These are phyloP conservation scores for Dicycla oo DNA, from an alignment of 2,888 invertebrate genomes.

Conservation along the genomic window DNA sequence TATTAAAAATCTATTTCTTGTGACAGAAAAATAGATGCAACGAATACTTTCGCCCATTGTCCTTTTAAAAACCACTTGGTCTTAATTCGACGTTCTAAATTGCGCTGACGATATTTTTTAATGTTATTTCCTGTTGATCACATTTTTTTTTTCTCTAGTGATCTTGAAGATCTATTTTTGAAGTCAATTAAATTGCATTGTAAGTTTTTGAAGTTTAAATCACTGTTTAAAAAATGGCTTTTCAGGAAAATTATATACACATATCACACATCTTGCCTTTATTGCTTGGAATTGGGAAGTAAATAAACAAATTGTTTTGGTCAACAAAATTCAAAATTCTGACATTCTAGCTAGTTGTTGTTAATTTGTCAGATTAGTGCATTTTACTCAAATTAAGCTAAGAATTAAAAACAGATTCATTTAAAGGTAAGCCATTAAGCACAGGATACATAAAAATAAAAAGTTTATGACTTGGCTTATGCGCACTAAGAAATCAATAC, in stretches of 20 bases:
- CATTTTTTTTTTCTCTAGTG: too few species aligned
- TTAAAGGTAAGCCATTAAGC: not conserved
- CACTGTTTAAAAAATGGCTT: not conserved
- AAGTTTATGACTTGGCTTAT: not conserved
- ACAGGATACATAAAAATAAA: too few species aligned
- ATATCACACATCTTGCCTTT: not conserved
- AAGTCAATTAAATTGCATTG: not conserved
- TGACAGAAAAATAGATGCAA: not conserved
- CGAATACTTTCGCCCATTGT: not conserved
- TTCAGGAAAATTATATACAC: not conserved
- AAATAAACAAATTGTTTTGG: too few species aligned
- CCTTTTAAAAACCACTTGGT: not conserved
- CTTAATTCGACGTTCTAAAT: not conserved
- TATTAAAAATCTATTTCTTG: too few species aligned
- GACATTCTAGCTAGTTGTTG: not conserved
- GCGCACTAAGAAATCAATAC: conserved; percentile 14
- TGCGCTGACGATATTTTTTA: not conserved
- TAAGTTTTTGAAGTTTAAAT: not conserved
- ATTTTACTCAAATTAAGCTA: not conserved
- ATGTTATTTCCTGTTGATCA: not conserved
- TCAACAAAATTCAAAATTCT: not conserved
- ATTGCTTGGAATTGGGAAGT: not conserved
- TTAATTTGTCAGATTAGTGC: not conserved
- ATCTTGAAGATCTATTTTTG: not conserved
- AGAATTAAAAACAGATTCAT: not conserved